phyloP scores from a whole-genome alignment of 2,797 vertebrate species.

The Apodemus agrarius region DNA sequence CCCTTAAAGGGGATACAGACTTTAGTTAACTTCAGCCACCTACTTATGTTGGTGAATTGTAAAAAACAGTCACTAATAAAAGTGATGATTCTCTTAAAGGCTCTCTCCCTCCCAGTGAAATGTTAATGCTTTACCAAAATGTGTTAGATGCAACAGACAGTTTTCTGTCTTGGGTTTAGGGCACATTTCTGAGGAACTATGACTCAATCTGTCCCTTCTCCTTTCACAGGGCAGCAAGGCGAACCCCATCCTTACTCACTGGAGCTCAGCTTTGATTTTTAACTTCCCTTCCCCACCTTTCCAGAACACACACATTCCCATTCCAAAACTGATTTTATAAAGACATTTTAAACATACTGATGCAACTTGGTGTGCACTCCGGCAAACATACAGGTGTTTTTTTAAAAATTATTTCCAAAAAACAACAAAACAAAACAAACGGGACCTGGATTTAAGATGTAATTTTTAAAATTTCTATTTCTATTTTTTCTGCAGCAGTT shows the following conservation, averaged over 20 bases:
- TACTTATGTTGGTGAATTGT: slow-evolving; percentile 56
- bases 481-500: slow-evolving; percentile 86
- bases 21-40: slow-evolving; percentile 55
- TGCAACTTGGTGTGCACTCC: slow-evolving; percentile 82
- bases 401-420: slow-evolving; percentile 80
- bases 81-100: slow-evolving; percentile 58
- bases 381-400: slow-evolving; percentile 83
- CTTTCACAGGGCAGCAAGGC: slow-evolving; percentile 88
- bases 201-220: slow-evolving; percentile 88
- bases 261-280: slow-evolving; percentile 87
- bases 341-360: slow-evolving; percentile 82
- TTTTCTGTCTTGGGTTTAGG: slow-evolving; percentile 81
- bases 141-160: slow-evolving; percentile 76
- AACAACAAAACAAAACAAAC: slow-evolving; percentile 48
- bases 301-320: slow-evolving; percentile 84
- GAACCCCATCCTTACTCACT: slow-evolving; percentile 88
- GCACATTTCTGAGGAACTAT: slow-evolving; percentile 85
- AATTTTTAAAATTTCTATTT: slow-evolving; percentile 86
- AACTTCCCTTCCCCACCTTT: slow-evolving; percentile 81
- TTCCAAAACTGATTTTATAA: slow-evolving; percentile 83
- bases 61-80: slow-evolving; percentile 69
- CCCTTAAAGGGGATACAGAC: slow-evolving; percentile 43
- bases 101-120: slow-evolving; percentile 67
- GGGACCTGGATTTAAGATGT: slow-evolving; percentile 85
- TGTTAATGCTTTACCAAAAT: slow-evolving; percentile 80